These are phyloP conservation scores for Rhinoderma darwinii DNA, from an alignment of 2,113 vertebrate species.

Conservation along the genomic window DNA sequence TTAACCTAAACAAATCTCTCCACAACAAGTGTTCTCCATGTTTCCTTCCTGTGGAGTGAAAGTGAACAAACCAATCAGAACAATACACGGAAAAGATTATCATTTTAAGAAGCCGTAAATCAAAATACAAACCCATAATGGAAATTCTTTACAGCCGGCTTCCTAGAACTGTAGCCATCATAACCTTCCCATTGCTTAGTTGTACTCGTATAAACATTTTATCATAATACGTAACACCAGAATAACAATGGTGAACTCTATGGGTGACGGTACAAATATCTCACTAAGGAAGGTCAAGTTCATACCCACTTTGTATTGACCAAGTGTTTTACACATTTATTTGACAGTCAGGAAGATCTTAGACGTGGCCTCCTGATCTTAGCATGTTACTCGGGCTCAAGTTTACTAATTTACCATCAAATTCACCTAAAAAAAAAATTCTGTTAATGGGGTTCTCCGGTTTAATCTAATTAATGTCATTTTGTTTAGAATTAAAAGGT, in stretches of 20 bases:
- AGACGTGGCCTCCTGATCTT: neutral
- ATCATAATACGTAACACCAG: neutral
- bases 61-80: constrained; percentile 30
- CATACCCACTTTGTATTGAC: neutral
- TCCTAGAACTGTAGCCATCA: neutral
- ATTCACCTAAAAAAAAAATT: too few relatives aligned
- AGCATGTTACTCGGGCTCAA: too few relatives aligned
- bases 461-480: too few relatives aligned
- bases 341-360: neutral
- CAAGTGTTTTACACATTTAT: neutral
- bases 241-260: neutral
- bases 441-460: too few relatives aligned
- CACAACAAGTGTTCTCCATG: neutral
- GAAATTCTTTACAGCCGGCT: neutral
- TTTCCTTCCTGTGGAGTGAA: constrained; percentile 22
- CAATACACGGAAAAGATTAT: constrained; percentile 7
- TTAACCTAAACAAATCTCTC: constrained; percentile 10
- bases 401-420: too few relatives aligned
- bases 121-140: constrained; percentile 1
- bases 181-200: neutral
- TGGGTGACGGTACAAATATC: neutral
- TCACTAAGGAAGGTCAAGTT: neutral
- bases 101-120: neutral
- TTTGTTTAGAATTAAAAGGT: too few relatives aligned
- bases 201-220: neutral